phyloP scores from a whole-genome alignment of 2,113 vertebrate species.

The Microcebus griseorufus region DNA sequence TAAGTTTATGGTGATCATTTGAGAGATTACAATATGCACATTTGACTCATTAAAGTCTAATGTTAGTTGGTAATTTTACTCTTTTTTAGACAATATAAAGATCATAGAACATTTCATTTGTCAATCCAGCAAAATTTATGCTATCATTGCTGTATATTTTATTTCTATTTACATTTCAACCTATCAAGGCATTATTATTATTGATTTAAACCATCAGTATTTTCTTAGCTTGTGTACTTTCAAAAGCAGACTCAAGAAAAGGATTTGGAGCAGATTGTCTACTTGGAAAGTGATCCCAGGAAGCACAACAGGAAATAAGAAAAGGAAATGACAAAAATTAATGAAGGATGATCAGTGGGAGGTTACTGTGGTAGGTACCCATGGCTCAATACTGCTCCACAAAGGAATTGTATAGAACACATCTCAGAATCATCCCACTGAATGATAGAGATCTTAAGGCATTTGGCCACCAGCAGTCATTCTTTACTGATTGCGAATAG shows the following conservation, averaged over 20 bases:
- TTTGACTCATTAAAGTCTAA: slow-evolving; percentile 26
- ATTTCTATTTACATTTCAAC: background rate
- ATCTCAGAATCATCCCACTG: background rate
- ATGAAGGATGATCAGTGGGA: background rate
- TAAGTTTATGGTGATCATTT: background rate
- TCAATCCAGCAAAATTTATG: background rate
- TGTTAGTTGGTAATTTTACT: slow-evolving; percentile 5
- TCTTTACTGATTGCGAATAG: background rate
- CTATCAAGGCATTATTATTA: background rate
- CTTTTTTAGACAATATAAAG: background rate
- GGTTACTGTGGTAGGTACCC: background rate
- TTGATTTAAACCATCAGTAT: background rate
- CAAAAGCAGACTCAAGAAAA: background rate
- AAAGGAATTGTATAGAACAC: background rate
- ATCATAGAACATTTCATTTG: background rate
- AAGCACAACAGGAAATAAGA: background rate
- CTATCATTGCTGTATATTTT: background rate
- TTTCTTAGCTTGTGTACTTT: background rate
- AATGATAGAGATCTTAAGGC: background rate
- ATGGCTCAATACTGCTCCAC: background rate
- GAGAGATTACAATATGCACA: background rate
- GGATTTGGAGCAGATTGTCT: background rate
- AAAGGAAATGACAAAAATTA: background rate
- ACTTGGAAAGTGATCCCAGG: background rate
- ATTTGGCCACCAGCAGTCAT: background rate